phyloP scores from a whole-genome alignment of 2,113 vertebrate genomes.

The Varanus komodoensis region DNA sequence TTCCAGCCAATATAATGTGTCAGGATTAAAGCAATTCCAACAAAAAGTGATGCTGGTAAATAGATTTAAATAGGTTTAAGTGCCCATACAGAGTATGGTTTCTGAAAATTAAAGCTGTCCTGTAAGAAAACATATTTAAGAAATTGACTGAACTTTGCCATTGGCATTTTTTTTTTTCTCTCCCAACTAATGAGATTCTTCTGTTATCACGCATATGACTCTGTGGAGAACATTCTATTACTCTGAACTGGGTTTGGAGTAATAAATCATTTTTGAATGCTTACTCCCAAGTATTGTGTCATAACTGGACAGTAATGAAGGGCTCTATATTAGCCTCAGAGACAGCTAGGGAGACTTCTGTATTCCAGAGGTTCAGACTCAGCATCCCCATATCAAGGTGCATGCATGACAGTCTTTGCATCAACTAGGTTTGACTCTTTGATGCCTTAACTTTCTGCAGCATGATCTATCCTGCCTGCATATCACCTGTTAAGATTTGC shows the following conservation, averaged over 20 bases:
- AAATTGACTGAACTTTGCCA: no score
- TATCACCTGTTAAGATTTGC: not conserved
- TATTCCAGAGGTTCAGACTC: no score
- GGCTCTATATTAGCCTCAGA: no score
- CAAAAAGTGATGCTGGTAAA: not conserved
- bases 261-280: not conserved
- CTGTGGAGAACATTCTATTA: not conserved
- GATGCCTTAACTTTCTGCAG: not conserved
- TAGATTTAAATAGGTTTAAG: not conserved
- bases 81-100: no score
- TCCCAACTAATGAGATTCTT: not conserved
- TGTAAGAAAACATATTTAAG: no score
- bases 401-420: no score
- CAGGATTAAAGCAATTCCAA: not conserved
- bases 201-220: not conserved
- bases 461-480: not conserved
- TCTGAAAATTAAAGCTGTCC: no score
- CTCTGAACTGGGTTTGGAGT: not conserved
- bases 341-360: no score
- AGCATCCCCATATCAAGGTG: no score
- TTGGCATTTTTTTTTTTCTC: no score
- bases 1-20: not conserved
- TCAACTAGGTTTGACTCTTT: no score
- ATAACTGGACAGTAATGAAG: not conserved
- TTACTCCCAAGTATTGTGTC: not conserved